Percentiles rank a stretch among this genome's conserved stretches.
phyloP scores from a whole-genome alignment of 2,113 vertebrate species.

The Urocolius indicus region DNA sequence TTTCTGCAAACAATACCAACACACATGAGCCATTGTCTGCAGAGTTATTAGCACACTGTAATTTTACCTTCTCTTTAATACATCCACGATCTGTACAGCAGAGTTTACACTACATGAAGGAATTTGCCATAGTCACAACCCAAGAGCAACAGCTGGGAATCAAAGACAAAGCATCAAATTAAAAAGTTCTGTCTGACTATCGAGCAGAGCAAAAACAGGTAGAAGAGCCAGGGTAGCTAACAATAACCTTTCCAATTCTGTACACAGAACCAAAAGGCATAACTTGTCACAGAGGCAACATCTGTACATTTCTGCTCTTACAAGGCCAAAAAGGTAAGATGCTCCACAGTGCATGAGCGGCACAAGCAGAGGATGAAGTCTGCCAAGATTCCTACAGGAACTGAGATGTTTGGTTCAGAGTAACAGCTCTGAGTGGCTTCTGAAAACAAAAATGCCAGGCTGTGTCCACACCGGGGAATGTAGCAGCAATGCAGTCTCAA shows the following conservation, averaged over 20 bases:
- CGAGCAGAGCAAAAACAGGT: background rate
- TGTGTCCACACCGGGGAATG: background rate
- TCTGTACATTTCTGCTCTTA: background rate
- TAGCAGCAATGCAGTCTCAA: background rate
- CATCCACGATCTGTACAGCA: background rate
- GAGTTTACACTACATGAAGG: background rate
- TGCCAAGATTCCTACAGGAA: background rate
- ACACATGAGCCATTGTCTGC: slow-evolving; percentile 2
- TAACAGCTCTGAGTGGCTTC: accelerated
- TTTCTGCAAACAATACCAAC: slow-evolving; percentile 21
- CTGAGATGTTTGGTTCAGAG: background rate
- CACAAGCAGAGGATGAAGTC: background rate
- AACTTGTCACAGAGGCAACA: background rate
- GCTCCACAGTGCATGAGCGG: background rate
- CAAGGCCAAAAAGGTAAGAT: background rate
- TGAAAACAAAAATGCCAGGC: background rate
- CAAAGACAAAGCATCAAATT: accelerated
- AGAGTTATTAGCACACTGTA: background rate
- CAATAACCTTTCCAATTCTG: background rate
- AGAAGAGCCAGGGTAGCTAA: background rate
- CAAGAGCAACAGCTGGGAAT: background rate
- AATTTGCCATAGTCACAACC: background rate
- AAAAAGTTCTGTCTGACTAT: background rate
- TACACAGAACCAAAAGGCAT: background rate
- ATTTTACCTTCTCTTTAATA: background rate